These are phyloP conservation scores for Drosophila rhopaloa DNA, from an alignment of 1,140 invertebrate species.

Conservation along the genomic window DNA sequence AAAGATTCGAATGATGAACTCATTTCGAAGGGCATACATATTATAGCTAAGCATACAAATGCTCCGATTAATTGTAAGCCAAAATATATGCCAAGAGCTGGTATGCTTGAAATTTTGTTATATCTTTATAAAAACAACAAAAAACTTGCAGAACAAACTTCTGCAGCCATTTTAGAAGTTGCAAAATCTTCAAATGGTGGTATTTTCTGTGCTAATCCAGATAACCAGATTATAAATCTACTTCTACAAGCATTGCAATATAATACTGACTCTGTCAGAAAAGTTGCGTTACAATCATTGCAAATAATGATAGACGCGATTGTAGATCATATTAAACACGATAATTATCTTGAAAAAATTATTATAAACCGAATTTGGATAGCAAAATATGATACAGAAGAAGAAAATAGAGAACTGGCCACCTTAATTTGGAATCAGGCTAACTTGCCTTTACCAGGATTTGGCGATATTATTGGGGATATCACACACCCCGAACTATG, in stretches of 20 bases:
- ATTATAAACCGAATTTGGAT: constrained; percentile 91
- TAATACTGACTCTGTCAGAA: constrained; percentile 88
- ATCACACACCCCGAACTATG: constrained; percentile 91
- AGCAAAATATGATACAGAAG: constrained; percentile 89
- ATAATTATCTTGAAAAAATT: constrained; percentile 85
- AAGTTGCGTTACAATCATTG: constrained; percentile 91
- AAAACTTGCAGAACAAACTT: constrained; percentile 90
- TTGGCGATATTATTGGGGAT: constrained; percentile 89
- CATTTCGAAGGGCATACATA: constrained; percentile 88
- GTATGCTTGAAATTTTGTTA: constrained; percentile 92
- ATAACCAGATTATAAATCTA: constrained; percentile 90
- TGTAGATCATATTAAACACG: constrained; percentile 87
- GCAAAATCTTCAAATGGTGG: constrained; percentile 89
- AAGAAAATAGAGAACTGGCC: constrained; percentile 89
- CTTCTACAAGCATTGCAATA: constrained; percentile 92
- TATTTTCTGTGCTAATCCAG: constrained; percentile 87
- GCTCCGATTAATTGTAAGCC: constrained; percentile 86
- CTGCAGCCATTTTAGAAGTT: constrained; percentile 91
- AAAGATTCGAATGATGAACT: constrained; percentile 86
- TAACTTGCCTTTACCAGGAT: constrained; percentile 86
- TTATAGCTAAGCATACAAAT: constrained; percentile 87
- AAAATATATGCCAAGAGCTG: constrained; percentile 90
- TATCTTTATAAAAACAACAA: constrained; percentile 91
- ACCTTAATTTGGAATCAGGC: constrained; percentile 88
- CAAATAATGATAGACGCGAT: constrained; percentile 88